Evolutionary conservation across 2,113 vertebrate species (phyloP), one percentile per base, ranked within the genome.

Genomic region (Odobenus rosmarus): DNA sequence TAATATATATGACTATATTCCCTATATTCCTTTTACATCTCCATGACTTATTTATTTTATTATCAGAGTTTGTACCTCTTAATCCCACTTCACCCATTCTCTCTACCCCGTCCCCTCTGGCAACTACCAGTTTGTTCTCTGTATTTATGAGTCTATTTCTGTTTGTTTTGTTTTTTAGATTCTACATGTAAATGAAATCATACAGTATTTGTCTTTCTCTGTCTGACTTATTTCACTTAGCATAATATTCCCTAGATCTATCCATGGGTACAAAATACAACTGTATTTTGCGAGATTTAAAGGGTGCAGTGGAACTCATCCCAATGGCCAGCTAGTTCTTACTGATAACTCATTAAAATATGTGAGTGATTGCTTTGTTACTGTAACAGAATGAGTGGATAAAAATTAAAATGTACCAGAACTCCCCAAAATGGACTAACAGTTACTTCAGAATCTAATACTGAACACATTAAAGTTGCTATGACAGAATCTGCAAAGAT

Each of bases 401-500:
- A 13, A 79, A 89, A 96, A 79, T 69, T 83, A 80, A 90, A 92
- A 80, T 79, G 31, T 57, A 64, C 42, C 57, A 87, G 19, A 97
- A 85, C 24, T 55, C n/a, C 67, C 61, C 39, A 4, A 96, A 69
- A 84, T 14, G 53, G 49, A 8, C 39, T 72, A 62, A 87, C 0
- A 83, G 69, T 77, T 86, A 95, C 49, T 53, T 92, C 46, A n/a
- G 28, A 95, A 86, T 80, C 74, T 90, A 64, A 92, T 8, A 86
- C 0, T 88, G 39, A 95, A 80, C 21, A 80, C 28, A 2, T 76
- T 84, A 72, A 77, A 55, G 36, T 39, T 90, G 61, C 18, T 90
- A 18, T 49, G 51, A 93, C 51, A 96, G 42, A 93, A 26, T 62
- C 7, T 95, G 8, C 46, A 87, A 88, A 95, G 71, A 13, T 53